Conservation (phyloP, 2,888 invertebrate genomes). For the Clitarchus hookeri region DNA sequence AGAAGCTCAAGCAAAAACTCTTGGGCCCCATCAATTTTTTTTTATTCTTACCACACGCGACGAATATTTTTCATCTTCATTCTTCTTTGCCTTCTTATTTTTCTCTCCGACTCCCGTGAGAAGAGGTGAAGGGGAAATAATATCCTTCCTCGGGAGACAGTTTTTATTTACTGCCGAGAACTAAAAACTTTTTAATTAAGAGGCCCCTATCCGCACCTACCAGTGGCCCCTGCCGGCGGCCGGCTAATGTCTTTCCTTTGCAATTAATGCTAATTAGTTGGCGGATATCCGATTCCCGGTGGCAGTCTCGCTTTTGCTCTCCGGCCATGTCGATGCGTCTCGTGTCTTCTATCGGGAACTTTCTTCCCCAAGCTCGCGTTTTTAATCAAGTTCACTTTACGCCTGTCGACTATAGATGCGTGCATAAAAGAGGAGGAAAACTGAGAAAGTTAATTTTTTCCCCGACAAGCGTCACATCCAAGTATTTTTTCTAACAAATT, state of each 20-base stretch:
- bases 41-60: not conserved
- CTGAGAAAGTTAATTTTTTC: not conserved
- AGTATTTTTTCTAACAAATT: not conserved
- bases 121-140: not conserved
- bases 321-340: not conserved
- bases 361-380: not conserved
- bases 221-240: not conserved
- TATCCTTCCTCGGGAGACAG: constrained; percentile 32
- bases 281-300: constrained; percentile 19
- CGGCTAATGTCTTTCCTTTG: constrained; percentile 35
- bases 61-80: constrained; percentile 18
- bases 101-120: not conserved
- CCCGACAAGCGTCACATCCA: not conserved
- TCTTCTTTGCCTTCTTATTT: constrained; percentile 4
- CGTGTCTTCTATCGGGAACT: not conserved
- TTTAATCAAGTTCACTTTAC: constrained; percentile 3
- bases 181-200: constrained; percentile 43
- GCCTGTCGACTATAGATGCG: not conserved
- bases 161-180: constrained; percentile 40
- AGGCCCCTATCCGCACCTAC: constrained; percentile 23
- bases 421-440: not conserved
- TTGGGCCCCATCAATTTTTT: not conserved
- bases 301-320: not conserved
- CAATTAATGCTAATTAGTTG: constrained; percentile 38
- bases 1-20: not conserved